phyloP scores from a whole-genome alignment of 2,797 vertebrate genomes.

The Pteronotus mesoamericanus region DNA sequence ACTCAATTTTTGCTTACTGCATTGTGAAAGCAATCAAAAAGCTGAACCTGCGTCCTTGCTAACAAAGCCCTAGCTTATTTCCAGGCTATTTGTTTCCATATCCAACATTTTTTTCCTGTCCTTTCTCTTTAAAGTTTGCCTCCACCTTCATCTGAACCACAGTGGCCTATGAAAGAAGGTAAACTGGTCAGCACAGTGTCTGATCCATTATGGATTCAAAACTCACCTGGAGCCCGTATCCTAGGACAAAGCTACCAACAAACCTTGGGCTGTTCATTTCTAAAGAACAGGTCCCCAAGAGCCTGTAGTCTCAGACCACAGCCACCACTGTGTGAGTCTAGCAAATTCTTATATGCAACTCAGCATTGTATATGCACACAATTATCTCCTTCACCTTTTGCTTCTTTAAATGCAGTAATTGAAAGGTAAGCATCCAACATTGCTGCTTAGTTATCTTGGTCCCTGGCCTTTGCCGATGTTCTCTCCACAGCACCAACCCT shows the following conservation, averaged over 20 bases:
- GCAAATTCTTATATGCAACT: not conserved
- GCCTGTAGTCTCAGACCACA: not conserved
- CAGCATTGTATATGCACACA: not conserved
- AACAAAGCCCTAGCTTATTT: not conserved
- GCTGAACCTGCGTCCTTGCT: not conserved
- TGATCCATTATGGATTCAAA: not conserved
- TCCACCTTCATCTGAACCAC: not conserved
- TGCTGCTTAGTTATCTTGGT: accelerated
- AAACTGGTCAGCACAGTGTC: not conserved
- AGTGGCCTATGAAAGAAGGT: not conserved
- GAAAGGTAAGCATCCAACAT: not conserved
- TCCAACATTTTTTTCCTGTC: not conserved
- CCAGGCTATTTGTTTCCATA: not conserved
- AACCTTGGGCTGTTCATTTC: not conserved
- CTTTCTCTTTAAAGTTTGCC: not conserved
- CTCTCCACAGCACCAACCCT: not conserved
- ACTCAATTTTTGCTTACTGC: not conserved
- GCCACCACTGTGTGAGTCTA: not conserved
- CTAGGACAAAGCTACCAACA: not conserved
- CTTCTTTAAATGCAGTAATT: not conserved
- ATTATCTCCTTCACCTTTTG: not conserved
- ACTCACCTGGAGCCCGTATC: not conserved
- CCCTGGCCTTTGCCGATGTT: not conserved
- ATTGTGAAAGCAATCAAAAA: not conserved
- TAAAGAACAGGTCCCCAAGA: not conserved